Percentiles rank a stretch among this genome's conserved stretches.
Conservation (phyloP, 2,797 vertebrate genomes). For the Crocodylus rhombifer region DNA sequence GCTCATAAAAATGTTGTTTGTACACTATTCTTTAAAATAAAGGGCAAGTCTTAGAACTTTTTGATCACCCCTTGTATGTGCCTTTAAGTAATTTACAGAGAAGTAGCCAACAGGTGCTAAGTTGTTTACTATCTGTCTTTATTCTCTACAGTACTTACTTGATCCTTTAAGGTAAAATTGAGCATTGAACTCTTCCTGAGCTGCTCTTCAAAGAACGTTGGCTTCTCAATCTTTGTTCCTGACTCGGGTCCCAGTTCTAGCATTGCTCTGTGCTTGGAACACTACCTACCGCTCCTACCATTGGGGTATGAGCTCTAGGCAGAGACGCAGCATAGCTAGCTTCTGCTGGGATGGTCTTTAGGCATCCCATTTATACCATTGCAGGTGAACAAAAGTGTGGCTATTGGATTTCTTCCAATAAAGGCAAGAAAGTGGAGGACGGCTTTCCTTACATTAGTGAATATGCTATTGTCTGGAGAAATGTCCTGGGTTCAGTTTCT, state of each 20-base stretch:
- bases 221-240: neutral
- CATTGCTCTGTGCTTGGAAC: neutral
- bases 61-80: no score
- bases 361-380: neutral
- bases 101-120: neutral
- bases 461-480: neutral
- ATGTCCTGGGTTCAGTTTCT: neutral
- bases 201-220: neutral
- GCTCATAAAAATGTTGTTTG: no score
- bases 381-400: neutral
- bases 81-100: neutral
- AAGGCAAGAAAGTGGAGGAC: neutral
- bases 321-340: neutral
- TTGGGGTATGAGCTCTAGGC: neutral
- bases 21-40: no score
- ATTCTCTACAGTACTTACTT: neutral
- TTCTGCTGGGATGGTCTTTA: neutral
- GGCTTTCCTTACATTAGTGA: neutral
- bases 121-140: neutral
- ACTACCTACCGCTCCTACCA: neutral
- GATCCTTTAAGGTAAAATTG: neutral
- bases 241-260: neutral
- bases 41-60: no score
- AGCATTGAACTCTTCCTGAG: neutral
- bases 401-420: neutral